A percentile compares a stretch with the other conserved stretches of the same genome.
phyloP scores from a whole-genome alignment of 2,888 invertebrate species.

The Pterostichus niger region DNA sequence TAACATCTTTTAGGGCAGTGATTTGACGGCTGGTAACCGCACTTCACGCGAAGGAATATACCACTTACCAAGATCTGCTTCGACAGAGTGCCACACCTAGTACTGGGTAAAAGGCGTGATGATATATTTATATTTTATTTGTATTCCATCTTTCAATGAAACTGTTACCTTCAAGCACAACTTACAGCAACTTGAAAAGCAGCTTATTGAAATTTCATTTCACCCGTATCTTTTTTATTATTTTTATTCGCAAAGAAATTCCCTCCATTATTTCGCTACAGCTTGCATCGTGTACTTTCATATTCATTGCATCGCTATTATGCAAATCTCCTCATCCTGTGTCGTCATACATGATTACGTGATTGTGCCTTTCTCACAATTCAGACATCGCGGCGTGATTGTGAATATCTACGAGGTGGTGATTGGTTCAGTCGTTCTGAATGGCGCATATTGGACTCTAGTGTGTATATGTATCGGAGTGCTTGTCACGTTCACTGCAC shows the following conservation, averaged over 20 bases:
- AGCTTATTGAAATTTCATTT: no score
- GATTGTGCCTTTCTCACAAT: slow-evolving; percentile 24
- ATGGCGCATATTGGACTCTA: background rate
- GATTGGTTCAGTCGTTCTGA: slow-evolving; percentile 6
- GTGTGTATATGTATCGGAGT: background rate
- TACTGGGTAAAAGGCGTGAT: no score
- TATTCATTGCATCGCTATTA: slow-evolving; percentile 31
- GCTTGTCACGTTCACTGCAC: background rate
- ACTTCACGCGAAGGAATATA: no score
- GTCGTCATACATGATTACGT: slow-evolving; percentile 9
- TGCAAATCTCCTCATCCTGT: background rate
- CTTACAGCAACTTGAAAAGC: no score
- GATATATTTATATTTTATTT: no score
- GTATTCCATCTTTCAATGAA: no score
- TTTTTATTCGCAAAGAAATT: background rate
- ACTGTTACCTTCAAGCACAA: no score
- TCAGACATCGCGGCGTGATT: slow-evolving; percentile 15
- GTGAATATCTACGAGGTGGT: slow-evolving; percentile 12
- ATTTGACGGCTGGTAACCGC: no score
- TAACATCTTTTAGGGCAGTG: no score
- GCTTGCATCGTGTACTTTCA: background rate
- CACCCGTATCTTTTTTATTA: background rate
- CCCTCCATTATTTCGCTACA: slow-evolving; percentile 9
- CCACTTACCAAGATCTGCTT: no score
- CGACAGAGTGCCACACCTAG: no score